These are phyloP conservation scores for Ceyx cyanopectus DNA, from an alignment of 2,113 vertebrate genomes.

Conservation along the genomic window DNA sequence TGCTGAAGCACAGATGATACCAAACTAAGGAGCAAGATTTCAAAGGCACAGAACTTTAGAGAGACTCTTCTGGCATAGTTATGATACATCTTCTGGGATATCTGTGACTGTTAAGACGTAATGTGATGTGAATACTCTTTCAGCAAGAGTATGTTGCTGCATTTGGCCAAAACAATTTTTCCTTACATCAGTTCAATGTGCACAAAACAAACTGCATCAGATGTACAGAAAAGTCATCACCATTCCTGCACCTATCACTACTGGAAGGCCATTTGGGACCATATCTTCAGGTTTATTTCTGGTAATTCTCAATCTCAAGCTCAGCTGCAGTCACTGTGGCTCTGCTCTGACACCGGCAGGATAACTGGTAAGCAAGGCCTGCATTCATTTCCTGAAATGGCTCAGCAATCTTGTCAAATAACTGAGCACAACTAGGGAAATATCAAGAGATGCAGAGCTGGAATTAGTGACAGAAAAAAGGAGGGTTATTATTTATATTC, in stretches of 20 bases:
- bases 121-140: background rate
- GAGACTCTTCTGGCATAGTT: background rate
- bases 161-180: background rate
- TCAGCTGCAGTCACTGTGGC: background rate
- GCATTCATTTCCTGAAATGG: rapidly evolving
- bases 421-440: background rate
- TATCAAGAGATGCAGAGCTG: background rate
- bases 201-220: background rate
- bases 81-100: background rate
- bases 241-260: background rate
- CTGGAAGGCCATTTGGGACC: background rate
- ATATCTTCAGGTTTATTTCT: background rate
- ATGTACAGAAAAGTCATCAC: background rate
- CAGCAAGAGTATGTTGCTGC: background rate
- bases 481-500: background rate
- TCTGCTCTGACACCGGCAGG: background rate
- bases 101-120: background rate
- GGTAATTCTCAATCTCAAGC: background rate
- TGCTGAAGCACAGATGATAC: background rate
- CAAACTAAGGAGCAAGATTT: background rate
- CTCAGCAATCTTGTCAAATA: background rate
- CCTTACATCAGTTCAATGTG: background rate
- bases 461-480: background rate
- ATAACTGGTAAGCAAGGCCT: background rate
- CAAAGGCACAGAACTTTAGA: background rate